Conservation (phyloP, 2,113 vertebrate genomes). For the Cebus imitator region DNA sequence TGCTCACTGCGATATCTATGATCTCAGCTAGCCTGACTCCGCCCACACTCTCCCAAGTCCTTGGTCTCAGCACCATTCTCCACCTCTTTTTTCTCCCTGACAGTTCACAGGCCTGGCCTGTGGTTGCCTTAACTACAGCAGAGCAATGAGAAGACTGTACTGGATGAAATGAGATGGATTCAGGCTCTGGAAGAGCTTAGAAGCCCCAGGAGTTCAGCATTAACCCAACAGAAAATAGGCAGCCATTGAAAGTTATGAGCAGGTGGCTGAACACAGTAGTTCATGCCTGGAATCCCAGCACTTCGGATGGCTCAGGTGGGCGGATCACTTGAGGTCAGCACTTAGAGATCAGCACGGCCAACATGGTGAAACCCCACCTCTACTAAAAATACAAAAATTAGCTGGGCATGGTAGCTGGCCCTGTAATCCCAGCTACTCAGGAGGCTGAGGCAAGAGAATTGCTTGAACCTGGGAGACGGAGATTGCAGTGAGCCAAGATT, state of each 20-base stretch:
- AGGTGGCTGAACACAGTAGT: not conserved
- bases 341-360: too few species aligned
- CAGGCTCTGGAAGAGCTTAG: not conserved
- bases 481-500: too few species aligned
- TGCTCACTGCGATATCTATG: not conserved
- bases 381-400: too few species aligned
- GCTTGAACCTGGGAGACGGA: too few species aligned
- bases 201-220: not conserved
- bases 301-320: too few species aligned
- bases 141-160: not conserved
- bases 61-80: not conserved
- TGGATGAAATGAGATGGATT: accelerated
- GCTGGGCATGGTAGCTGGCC: too few species aligned
- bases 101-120: not conserved
- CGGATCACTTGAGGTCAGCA: too few species aligned
- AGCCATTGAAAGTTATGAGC: not conserved
- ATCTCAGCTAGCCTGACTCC: not conserved
- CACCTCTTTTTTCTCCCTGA: not conserved
- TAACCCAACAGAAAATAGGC: not conserved
- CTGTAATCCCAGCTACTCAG: too few species aligned
- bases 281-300: too few species aligned
- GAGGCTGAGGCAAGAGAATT: too few species aligned
- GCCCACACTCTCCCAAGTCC: not conserved
- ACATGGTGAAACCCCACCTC: too few species aligned
- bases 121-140: not conserved